These are phyloP conservation scores for Amphimallon solstitiale DNA, from an alignment of 2,888 invertebrate species.

Conservation along the genomic window DNA sequence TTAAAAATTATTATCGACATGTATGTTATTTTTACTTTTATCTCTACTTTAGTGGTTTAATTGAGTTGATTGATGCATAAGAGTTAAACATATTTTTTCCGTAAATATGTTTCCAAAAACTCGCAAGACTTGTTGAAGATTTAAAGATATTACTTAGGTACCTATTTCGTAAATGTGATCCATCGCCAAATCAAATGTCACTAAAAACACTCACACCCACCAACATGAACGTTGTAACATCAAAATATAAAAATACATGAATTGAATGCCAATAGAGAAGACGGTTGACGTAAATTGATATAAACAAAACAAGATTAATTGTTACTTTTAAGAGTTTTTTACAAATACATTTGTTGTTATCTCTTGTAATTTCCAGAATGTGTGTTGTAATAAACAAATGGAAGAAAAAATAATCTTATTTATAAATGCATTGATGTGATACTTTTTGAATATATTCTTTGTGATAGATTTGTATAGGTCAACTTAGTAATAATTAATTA, in stretches of 20 bases:
- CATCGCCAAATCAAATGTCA: background rate
- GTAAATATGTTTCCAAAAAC: too few relatives aligned
- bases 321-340: too few relatives aligned
- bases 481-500: constrained; percentile 40
- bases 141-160: background rate
- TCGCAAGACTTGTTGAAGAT: too few relatives aligned
- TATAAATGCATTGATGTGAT: constrained; percentile 24
- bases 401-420: constrained; percentile 14
- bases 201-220: too few relatives aligned
- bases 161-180: background rate
- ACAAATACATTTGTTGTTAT: too few relatives aligned
- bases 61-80: too few relatives aligned
- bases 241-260: background rate
- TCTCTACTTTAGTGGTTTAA: too few relatives aligned
- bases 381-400: background rate
- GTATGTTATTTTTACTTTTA: too few relatives aligned
- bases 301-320: too few relatives aligned
- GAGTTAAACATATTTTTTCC: too few relatives aligned
- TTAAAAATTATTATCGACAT: too few relatives aligned
- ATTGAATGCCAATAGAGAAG: background rate
- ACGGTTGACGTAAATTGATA: too few relatives aligned
- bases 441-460: constrained; percentile 33
- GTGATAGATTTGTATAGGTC: constrained; percentile 32
- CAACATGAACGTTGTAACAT: background rate
- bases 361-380: background rate